These are phyloP conservation scores for Apeltes quadracus DNA, from an alignment of 2,113 vertebrate species.

Conservation along the genomic window DNA sequence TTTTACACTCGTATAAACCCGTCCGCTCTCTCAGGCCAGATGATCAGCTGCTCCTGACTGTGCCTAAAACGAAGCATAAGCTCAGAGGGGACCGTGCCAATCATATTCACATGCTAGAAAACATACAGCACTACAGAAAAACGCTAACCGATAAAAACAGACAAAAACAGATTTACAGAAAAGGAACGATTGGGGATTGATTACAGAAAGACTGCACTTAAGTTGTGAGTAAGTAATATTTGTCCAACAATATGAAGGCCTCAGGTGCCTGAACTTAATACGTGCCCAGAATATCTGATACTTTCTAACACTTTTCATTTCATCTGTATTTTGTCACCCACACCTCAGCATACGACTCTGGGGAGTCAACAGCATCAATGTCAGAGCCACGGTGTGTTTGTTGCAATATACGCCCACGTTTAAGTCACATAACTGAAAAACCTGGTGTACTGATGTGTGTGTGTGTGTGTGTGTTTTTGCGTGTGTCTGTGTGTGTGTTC, in stretches of 20 bases:
- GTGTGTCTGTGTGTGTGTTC: not conserved
- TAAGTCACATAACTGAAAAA: constrained; percentile 15
- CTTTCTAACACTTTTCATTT: not conserved
- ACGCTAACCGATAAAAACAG: too few species aligned
- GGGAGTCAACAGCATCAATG: not conserved
- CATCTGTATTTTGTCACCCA: not conserved
- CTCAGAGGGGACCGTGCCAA: too few species aligned
- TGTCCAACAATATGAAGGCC: not conserved
- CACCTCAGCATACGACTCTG: not conserved
- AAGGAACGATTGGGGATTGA: not conserved
- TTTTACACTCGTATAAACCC: too few species aligned
- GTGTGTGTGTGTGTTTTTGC: constrained; percentile 2
- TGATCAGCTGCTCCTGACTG: too few species aligned
- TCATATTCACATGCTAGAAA: not conserved
- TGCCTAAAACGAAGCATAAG: too few species aligned
- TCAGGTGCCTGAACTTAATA: not conserved
- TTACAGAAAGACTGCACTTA: not conserved
- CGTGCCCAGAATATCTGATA: not conserved
- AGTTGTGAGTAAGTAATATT: not conserved
- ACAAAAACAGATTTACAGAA: not conserved
- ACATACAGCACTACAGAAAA: not conserved
- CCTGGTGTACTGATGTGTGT: not conserved
- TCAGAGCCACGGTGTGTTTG: not conserved
- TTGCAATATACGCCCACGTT: constrained; percentile 10
- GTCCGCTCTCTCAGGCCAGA: too few species aligned